phyloP scores from a whole-genome alignment of 2,888 invertebrate species.

The Cybosia mesomella region DNA sequence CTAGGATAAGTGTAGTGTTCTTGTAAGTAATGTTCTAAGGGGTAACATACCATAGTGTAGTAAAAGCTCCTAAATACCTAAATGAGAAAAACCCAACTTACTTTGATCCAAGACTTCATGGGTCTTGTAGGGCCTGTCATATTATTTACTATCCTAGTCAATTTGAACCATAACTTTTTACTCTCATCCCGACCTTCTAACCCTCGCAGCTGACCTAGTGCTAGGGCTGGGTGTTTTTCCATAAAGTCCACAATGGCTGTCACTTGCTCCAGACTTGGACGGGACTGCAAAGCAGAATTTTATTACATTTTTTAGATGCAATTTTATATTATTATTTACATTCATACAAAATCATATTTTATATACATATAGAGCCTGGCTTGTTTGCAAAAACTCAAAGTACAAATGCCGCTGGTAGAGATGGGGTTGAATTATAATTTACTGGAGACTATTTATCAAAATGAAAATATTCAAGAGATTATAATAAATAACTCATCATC shows the following conservation, averaged over 20 bases:
- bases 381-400: too few relatives aligned
- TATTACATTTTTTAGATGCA: not conserved
- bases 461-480: not conserved
- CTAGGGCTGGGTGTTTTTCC: slow-evolving; percentile 77
- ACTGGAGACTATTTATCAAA: not conserved
- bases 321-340: too few relatives aligned
- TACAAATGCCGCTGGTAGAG: too few relatives aligned
- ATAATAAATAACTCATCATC: not conserved
- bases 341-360: too few relatives aligned
- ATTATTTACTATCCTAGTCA: slow-evolving; percentile 74
- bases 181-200: slow-evolving; percentile 78
- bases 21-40: too few relatives aligned
- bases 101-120: slow-evolving; percentile 83
- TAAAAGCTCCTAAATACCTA: too few relatives aligned
- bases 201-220: slow-evolving; percentile 73
- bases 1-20: too few relatives aligned
- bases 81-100: slow-evolving; percentile 46
- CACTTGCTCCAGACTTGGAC: slow-evolving; percentile 80
- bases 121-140: slow-evolving; percentile 77
- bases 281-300: slow-evolving; percentile 64
- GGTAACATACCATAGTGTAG: too few relatives aligned
- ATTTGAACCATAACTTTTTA: slow-evolving; percentile 76
- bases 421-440: not conserved
- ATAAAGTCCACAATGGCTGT: slow-evolving; percentile 80
- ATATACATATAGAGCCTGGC: too few relatives aligned